Base-by-base conservation (phyloP, 2,113 vertebrate species). In the Gavialis gangeticus region DNA sequence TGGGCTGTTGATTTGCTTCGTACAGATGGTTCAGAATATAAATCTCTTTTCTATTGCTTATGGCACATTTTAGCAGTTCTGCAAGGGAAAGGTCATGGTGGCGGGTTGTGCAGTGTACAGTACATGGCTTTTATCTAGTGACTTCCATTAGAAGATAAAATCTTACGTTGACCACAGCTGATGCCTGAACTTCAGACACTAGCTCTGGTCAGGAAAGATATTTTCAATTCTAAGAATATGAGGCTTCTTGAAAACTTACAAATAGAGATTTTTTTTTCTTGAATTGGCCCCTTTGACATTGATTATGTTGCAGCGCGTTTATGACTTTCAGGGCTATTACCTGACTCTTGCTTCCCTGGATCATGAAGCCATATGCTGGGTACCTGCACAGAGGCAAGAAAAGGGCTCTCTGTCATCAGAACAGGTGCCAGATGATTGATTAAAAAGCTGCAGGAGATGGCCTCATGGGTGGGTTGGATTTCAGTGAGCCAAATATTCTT, bases 311-410 rank as follows among this genome's bases (percentile, higher is more conserved):
- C 73, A 82, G 79, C 57, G 81, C 21, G 30, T 0, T 0, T 0
- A 28, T 30, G 71, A 1, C 27, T 28, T 58, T 75, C 34, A 46
- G 75, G 80, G 28, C 2, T 30, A 10, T 54, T 75, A 22, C 0
- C 58, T 85, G 66, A 58, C 17, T 0, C 55, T 63, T 69, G n/a
- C 58, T 9, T 14, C 46, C 18, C 28, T 37, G 10, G 27, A 34
- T 89, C 8, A 1, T 2, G 75, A 82, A 0, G 30, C 19, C 37
- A 1, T 4, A 0, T 2, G 22, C 25, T 82, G 30, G 3, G 1
- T 28, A 6, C n/a, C 71, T 30, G 12, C 17, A 59, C 37, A 12
- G 16, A 71, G 46, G 17, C 0, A 0, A 5, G 13, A 17, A 0
- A 55, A 66, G 64, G 8, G 46, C 34, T 27, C 25, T 8, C 0